Conservation (phyloP, 2,113 vertebrate species). For the Poeciliopsis occidentalis region DNA sequence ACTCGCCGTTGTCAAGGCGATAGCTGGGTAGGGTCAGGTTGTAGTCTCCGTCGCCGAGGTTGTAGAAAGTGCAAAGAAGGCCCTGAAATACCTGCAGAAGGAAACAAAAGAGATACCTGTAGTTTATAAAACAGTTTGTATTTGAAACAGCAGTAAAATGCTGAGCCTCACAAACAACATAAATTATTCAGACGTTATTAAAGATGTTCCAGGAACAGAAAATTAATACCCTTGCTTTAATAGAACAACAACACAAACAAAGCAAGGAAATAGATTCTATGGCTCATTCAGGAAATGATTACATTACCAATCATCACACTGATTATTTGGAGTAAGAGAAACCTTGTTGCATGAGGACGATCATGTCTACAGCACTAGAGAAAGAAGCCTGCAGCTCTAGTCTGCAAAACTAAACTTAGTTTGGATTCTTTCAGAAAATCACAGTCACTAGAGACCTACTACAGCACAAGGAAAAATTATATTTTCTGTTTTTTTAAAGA, state of each 20-base stretch:
- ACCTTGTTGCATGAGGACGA: background rate
- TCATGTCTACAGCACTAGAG: background rate
- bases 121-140: too few relatives aligned
- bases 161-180: too few relatives aligned
- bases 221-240: too few relatives aligned
- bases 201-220: too few relatives aligned
- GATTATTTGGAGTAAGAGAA: background rate
- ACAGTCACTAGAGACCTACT: too few relatives aligned
- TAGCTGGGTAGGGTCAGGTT: constrained; percentile 84
- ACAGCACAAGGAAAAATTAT: too few relatives aligned
- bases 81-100: constrained; percentile 82
- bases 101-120: background rate
- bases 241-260: background rate
- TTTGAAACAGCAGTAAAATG: background rate
- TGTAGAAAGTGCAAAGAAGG: constrained; percentile 84
- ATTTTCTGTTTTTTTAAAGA: too few relatives aligned
- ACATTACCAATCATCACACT: background rate
- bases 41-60: constrained; percentile 88
- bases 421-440: too few relatives aligned
- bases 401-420: background rate
- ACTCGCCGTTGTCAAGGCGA: constrained; percentile 88
- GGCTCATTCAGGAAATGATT: background rate
- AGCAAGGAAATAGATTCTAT: background rate
- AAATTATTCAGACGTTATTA: too few relatives aligned
- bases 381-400: background rate